A percentile compares a stretch with the other conserved stretches of the same genome.
Conservation (phyloP, 2,113 vertebrate genomes). For the Passer montanus region DNA sequence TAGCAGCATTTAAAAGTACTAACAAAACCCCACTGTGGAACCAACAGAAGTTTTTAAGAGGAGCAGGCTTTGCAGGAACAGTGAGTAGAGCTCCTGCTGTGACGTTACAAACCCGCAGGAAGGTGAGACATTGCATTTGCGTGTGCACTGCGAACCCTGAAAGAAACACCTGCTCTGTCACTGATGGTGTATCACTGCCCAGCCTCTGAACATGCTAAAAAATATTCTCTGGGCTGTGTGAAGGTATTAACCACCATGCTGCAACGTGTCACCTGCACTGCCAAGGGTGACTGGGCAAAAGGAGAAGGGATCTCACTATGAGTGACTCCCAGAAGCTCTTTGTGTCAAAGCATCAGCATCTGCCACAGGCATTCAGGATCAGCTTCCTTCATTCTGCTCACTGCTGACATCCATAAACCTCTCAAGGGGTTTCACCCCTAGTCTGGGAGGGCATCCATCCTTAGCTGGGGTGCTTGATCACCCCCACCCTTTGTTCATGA, state of each 20-base stretch:
- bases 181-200: neutral
- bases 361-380: neutral
- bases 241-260: neutral
- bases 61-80: neutral
- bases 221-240: neutral
- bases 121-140: neutral
- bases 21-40: neutral
- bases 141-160: neutral
- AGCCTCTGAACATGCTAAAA: neutral
- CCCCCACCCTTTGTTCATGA: neutral
- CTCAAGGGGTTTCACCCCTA: neutral
- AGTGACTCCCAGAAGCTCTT: rapidly evolving
- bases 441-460: neutral
- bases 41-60: neutral
- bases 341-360: neutral
- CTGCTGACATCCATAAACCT: neutral
- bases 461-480: neutral
- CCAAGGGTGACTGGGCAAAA: neutral
- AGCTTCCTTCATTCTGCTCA: neutral
- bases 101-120: neutral
- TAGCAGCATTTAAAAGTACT: neutral
- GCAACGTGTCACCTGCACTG: neutral
- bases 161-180: neutral
- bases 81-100: neutral
- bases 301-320: neutral